A percentile compares a stretch with the other conserved stretches of the same genome.
Evolutionary conservation across 2,797 vertebrate genomes (phyloP).

Genomic region (Takifugu ocellatus): DNA sequence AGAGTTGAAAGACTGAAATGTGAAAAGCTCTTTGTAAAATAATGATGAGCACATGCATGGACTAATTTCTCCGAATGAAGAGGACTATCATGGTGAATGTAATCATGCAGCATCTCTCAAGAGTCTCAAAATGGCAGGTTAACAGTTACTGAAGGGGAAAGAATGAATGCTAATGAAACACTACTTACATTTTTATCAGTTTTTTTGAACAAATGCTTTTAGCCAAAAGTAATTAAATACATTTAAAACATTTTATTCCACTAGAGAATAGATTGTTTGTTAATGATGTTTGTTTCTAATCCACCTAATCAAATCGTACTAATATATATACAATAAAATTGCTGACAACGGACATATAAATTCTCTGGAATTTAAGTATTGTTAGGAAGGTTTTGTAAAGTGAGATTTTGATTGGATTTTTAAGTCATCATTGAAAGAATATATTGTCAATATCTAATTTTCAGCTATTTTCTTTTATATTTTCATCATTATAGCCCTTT

Average conservation of each 20-base stretch:
- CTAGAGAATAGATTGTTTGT: too few relatives aligned
- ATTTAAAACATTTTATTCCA: too few relatives aligned
- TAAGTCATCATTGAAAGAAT: too few relatives aligned
- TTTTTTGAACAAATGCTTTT: neutral
- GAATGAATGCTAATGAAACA: neutral
- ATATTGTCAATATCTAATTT: too few relatives aligned
- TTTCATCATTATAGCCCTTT: too few relatives aligned
- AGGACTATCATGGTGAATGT: constrained; percentile 22
- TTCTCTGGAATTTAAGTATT: too few relatives aligned
- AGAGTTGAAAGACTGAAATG: constrained; percentile 30
- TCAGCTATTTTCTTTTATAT: too few relatives aligned
- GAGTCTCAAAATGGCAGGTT: constrained; percentile 3
- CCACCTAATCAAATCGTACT: neutral
- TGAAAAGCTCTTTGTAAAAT: constrained; percentile 52
- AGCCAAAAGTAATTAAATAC: too few relatives aligned
- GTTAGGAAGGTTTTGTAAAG: too few relatives aligned
- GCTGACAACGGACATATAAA: constrained; percentile 24
- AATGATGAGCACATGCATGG: constrained; percentile 39
- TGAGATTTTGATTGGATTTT: too few relatives aligned
- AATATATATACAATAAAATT: neutral
- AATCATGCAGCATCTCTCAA: constrained; percentile 10
- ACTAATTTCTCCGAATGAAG: constrained; percentile 34
- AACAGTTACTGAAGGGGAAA: neutral
- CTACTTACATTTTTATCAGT: neutral
- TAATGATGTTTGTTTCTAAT: too few relatives aligned